A percentile compares a stretch with the other conserved stretches of the same genome.
phyloP scores from a whole-genome alignment of 2,888 invertebrate genomes.

The Aphodius granarius region DNA sequence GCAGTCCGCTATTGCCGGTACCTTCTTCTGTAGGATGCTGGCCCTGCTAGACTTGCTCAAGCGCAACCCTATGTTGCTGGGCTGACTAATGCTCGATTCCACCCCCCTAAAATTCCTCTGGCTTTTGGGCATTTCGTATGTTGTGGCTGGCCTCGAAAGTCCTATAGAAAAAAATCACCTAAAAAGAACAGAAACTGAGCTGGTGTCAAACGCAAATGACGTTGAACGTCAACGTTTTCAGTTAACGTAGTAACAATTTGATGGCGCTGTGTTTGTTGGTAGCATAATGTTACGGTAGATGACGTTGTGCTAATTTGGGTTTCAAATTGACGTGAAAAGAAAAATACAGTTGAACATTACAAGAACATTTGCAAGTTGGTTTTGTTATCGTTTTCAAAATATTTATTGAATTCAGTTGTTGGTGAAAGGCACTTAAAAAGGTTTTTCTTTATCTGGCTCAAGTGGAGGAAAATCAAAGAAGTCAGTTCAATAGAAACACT shows the following conservation, averaged over 20 bases:
- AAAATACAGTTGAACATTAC: too few species aligned
- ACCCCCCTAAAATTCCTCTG: neutral
- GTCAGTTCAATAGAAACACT: too few species aligned
- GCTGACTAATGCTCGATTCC: neutral
- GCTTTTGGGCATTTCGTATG: neutral
- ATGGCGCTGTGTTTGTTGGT: neutral
- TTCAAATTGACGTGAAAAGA: too few species aligned
- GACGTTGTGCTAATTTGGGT: too few species aligned
- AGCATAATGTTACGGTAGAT: neutral
- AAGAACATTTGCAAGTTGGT: too few species aligned
- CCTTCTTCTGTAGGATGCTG: neutral
- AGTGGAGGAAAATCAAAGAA: too few species aligned
- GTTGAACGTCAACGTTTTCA: neutral
- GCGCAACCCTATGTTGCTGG: neutral
- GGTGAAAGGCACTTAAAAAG: too few species aligned
- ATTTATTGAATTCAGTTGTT: too few species aligned
- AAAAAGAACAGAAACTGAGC: neutral
- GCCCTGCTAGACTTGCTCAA: neutral
- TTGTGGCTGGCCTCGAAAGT: neutral
- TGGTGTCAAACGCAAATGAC: neutral
- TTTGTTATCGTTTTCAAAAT: too few species aligned
- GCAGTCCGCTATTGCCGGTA: neutral
- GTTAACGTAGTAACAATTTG: neutral
- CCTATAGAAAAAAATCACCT: neutral
- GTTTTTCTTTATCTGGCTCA: too few species aligned